A percentile compares a stretch with the other conserved stretches of the same genome.
Evolutionary conservation across 37 sponge, comb jelly and placozoan species (phyloP).

Genomic region (Crambe crambe): DNA sequence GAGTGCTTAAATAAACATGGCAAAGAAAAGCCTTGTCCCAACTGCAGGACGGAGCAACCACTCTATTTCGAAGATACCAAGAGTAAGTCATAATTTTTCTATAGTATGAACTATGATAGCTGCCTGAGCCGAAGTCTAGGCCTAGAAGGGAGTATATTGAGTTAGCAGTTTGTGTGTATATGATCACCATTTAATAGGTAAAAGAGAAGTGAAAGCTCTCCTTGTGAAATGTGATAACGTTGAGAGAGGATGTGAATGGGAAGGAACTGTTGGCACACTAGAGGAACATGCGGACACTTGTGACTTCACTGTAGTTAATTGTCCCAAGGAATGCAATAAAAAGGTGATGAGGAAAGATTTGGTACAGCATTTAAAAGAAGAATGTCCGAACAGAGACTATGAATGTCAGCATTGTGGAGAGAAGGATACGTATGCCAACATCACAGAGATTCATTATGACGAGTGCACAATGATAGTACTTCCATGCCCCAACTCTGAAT

Average conservation of each 20-base stretch:
- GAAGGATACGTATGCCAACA: slow-evolving; percentile 19
- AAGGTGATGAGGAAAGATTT: slow-evolving; percentile 7
- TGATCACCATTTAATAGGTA: not conserved
- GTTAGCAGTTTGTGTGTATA: not conserved
- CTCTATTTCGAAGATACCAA: not conserved
- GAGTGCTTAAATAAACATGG: not conserved
- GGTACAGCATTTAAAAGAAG: not conserved
- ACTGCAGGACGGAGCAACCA: not conserved
- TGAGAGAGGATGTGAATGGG: slow-evolving; percentile 20
- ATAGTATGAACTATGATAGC: not conserved
- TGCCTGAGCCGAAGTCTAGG: not conserved
- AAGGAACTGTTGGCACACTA: slow-evolving; percentile 23
- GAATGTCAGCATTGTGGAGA: slow-evolving; percentile 24
- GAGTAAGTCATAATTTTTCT: not conserved
- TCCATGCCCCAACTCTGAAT: slow-evolving; percentile 29
- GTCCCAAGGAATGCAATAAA: slow-evolving; percentile 24
- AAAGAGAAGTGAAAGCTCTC: slow-evolving; percentile 11
- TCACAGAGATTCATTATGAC: slow-evolving; percentile 14
- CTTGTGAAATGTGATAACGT: slow-evolving; percentile 20
- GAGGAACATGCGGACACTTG: slow-evolving; percentile 21
- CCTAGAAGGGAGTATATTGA: not conserved
- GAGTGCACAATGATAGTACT: slow-evolving; percentile 8
- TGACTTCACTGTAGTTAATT: slow-evolving; percentile 7
- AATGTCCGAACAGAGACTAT: slow-evolving; percentile 30
- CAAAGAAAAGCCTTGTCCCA: not conserved